These are phyloP conservation scores for Echiichthys vipera DNA, from an alignment of 2,797 vertebrate species.

Conservation along the genomic window DNA sequence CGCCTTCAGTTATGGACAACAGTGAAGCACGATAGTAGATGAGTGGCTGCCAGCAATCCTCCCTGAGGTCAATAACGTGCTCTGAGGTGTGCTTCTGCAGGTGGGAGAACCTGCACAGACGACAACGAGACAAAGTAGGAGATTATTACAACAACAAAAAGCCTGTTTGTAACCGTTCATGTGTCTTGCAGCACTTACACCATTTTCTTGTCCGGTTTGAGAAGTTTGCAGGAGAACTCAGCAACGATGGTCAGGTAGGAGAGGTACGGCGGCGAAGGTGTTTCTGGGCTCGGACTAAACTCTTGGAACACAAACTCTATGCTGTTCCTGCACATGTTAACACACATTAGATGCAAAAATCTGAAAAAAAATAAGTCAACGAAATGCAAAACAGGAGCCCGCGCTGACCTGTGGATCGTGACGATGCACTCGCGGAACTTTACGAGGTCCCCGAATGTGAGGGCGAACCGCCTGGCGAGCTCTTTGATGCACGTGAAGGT, in stretches of 20 bases:
- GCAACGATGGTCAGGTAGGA: conserved; percentile 90
- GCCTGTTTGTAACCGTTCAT: rapidly evolving
- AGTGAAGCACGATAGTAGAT: conserved; percentile 89
- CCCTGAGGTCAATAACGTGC: conserved; percentile 81
- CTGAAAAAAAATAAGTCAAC: not conserved
- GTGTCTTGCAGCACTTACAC: conserved; percentile 84
- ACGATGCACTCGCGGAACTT: conserved; percentile 92
- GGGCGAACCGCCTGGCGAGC: conserved; percentile 91
- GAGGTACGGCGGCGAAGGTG: conserved; percentile 84
- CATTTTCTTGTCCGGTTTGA: conserved; percentile 91
- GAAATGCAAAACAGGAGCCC: rapidly evolving
- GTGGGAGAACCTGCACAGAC: conserved; percentile 83
- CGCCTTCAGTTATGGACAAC: conserved; percentile 83
- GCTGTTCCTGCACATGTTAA: conserved; percentile 83
- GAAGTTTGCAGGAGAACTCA: conserved; percentile 93
- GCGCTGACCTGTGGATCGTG: conserved; percentile 91
- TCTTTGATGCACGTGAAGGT: conserved; percentile 93
- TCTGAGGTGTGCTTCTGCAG: conserved; percentile 87
- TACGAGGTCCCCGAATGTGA: conserved; percentile 91
- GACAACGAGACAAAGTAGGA: conserved; percentile 4
- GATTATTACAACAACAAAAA: not conserved
- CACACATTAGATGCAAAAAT: conserved; percentile 2
- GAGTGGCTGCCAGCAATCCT: conserved; percentile 89
- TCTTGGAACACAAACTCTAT: conserved; percentile 93
- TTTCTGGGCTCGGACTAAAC: conserved; percentile 79